phyloP scores from a whole-genome alignment of 2,113 vertebrate species.

The Sitta europaea region DNA sequence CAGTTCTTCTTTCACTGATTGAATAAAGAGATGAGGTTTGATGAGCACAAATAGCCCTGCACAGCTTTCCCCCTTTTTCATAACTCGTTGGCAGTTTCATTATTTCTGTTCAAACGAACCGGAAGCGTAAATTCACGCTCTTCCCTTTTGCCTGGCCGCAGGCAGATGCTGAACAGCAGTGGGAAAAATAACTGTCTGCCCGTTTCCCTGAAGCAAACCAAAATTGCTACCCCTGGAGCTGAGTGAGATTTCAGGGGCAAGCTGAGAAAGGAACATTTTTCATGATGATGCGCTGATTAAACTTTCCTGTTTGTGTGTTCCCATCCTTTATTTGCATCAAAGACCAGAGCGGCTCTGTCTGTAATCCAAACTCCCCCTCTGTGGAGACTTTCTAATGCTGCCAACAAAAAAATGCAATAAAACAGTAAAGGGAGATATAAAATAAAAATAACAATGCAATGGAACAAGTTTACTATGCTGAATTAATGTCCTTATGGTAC shows the following conservation, averaged over 20 bases:
- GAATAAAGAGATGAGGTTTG: background rate
- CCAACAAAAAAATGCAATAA: background rate
- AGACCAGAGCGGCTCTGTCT: background rate
- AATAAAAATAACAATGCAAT: background rate
- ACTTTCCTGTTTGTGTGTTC: background rate
- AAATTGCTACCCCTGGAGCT: background rate
- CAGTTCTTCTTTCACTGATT: background rate
- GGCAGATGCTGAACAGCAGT: background rate
- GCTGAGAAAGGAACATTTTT: background rate
- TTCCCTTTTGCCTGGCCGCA: background rate
- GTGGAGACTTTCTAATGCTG: background rate
- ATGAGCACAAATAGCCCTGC: background rate
- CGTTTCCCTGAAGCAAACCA: background rate
- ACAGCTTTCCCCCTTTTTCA: background rate
- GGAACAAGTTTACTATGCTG: background rate
- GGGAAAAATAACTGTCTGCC: background rate
- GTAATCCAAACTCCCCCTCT: background rate
- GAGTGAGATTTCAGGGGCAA: background rate
- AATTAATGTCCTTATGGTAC: constrained; percentile 19
- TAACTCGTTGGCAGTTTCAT: background rate
- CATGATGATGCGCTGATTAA: background rate
- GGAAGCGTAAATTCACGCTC: background rate
- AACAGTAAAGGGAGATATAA: background rate
- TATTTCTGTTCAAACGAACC: background rate
- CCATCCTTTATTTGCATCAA: background rate